These are phyloP conservation scores for Ctenicera cuprea DNA, from an alignment of 2,888 invertebrate species.

Conservation along the genomic window DNA sequence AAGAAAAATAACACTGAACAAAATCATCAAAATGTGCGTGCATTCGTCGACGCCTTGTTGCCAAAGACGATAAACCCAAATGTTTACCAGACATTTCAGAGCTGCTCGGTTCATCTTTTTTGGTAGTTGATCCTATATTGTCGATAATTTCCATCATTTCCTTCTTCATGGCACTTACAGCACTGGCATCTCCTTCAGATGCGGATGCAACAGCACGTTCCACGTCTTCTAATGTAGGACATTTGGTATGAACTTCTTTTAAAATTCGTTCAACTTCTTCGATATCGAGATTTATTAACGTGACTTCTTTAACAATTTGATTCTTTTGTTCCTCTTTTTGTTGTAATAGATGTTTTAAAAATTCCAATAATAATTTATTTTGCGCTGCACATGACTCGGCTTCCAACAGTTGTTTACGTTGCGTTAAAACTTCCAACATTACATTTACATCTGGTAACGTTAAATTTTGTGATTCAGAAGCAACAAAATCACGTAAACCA, in stretches of 20 bases:
- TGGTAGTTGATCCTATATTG: slow-evolving; percentile 74
- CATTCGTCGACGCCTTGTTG: slow-evolving; percentile 84
- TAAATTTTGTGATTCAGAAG: slow-evolving; percentile 82
- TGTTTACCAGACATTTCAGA: slow-evolving; percentile 62
- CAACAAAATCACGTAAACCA: slow-evolving; percentile 79
- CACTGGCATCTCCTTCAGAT: slow-evolving; percentile 71
- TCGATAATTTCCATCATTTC: slow-evolving; percentile 77
- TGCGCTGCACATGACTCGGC: slow-evolving; percentile 88
- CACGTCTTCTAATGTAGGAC: slow-evolving; percentile 77
- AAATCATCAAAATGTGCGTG: slow-evolving; percentile 93
- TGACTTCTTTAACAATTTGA: slow-evolving; percentile 82
- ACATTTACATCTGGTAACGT: slow-evolving; percentile 87
- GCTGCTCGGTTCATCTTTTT: slow-evolving; percentile 61
- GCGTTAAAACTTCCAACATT: slow-evolving; percentile 86
- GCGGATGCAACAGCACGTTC: slow-evolving; percentile 70
- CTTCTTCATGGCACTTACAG: slow-evolving; percentile 75
- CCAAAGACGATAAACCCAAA: slow-evolving; percentile 74
- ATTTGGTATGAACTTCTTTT: slow-evolving; percentile 76
- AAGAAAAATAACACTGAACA: slow-evolving; percentile 89
- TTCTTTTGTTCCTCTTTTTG: slow-evolving; percentile 82
- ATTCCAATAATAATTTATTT: slow-evolving; percentile 88
- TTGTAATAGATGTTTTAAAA: slow-evolving; percentile 84
- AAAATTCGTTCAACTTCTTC: slow-evolving; percentile 82
- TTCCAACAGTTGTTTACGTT: slow-evolving; percentile 86
- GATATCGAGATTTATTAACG: slow-evolving; percentile 84